phyloP scores from a whole-genome alignment of 1,140 invertebrate genomes.

The Cryptotermes secundus region DNA sequence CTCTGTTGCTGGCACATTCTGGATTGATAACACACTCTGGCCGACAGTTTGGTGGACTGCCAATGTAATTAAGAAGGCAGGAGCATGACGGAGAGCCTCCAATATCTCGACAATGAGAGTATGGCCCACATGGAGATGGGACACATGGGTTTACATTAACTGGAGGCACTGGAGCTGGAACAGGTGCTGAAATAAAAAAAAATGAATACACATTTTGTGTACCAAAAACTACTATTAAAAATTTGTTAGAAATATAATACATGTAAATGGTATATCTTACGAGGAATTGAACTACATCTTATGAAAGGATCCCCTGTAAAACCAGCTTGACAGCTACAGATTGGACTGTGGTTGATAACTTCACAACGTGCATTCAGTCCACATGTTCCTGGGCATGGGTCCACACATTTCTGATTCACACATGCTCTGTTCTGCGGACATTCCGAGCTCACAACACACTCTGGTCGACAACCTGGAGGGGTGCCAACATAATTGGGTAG shows the following conservation, averaged over 20 bases:
- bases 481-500: constrained; percentile 74
- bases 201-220: background rate
- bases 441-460: constrained; percentile 62
- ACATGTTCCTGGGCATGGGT: constrained; percentile 58
- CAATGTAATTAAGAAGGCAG: constrained; percentile 43
- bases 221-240: background rate
- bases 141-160: constrained; percentile 57
- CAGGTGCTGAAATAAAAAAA: constrained; percentile 45
- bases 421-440: constrained; percentile 53
- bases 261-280: constrained; percentile 44
- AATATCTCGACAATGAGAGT: constrained; percentile 40
- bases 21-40: constrained; percentile 73
- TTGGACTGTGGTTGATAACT: constrained; percentile 53
- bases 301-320: constrained; percentile 56
- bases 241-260: background rate
- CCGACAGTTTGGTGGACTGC: constrained; percentile 49
- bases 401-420: constrained; percentile 52
- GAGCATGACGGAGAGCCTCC: constrained; percentile 42
- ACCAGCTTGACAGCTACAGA: constrained; percentile 50
- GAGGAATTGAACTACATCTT: constrained; percentile 49
- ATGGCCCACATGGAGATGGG: constrained; percentile 66
- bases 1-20: constrained; percentile 61
- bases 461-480: constrained; percentile 50
- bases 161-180: constrained; percentile 38
- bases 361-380: constrained; percentile 56